Base-by-base conservation (phyloP, 2,888 invertebrate species). In the Chymomyza procnemis region DNA sequence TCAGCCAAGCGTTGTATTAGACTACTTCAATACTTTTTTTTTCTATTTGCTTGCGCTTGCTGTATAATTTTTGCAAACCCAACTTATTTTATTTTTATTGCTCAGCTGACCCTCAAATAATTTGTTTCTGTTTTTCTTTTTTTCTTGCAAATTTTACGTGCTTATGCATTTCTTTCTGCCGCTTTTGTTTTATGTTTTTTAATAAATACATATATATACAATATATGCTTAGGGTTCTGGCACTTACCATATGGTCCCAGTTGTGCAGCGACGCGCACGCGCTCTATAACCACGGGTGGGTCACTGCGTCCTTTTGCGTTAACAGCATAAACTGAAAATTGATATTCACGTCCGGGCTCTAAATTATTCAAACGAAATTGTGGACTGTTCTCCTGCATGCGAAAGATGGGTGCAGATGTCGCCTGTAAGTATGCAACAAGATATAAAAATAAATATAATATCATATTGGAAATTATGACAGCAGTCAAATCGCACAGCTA, bases 281-380 rank as follows among this genome's bases (percentile, higher is more conserved):
- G 88, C 78, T 91, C 94, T 89, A 96, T 92, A 66, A 95, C 93
- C 66, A 95, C 95, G 1, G 96, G 95, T 61, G 94, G 94, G 65
- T 93, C 92, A 74, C 96, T 96, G 75, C 94, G 93, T 68, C 97
- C 97, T 87, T 94, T 93, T 6, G 95, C 95, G 79, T 97, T 97
- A 78, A 95, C 95, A 19, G 96, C 95, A 89, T 95, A 97, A 34
- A 97, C 94, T 74, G 94, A 92, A 75, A 96, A 93, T 87, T 95
- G 95, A 91, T 97, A 97, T 87, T 94, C 93, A 77, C 94, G 93
- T 61, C 95, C 96, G 18, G 96, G 95, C 67, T 95, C 93, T 68
- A 97, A 92, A 75, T 94, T 94, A 87, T 94, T 94, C 66, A 96
- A 92, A 57, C 94, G 93, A 85, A 96, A 96, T 79, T 93, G 93